phyloP scores from a whole-genome alignment of 2,113 vertebrate species.

The Macrotis lagotis region DNA sequence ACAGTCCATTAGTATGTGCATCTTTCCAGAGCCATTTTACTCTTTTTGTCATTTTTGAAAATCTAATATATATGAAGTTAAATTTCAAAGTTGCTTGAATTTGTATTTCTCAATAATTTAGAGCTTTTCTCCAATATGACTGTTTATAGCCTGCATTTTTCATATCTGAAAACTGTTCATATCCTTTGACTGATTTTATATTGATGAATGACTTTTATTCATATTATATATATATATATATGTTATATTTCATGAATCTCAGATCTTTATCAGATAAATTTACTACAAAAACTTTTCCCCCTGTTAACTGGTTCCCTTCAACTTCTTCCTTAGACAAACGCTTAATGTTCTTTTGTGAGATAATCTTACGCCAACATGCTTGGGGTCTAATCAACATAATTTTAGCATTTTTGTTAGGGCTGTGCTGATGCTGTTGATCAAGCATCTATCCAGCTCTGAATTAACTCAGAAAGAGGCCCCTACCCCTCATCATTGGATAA shows the following conservation, averaged over 20 bases:
- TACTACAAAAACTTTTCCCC: neutral
- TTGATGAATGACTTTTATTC: neutral
- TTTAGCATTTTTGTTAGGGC: neutral
- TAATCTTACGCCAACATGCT: neutral
- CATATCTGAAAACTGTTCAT: no score
- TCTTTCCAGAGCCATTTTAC: no score
- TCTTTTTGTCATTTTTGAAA: no score
- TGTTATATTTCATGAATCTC: neutral
- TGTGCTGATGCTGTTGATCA: neutral
- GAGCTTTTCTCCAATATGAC: no score
- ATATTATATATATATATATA: neutral
- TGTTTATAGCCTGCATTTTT: no score
- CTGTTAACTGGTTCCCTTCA: neutral
- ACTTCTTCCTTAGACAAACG: neutral
- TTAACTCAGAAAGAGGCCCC: neutral
- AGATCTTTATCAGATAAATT: neutral
- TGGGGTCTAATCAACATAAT: neutral
- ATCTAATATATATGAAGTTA: no score
- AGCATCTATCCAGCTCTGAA: neutral
- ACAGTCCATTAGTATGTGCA: no score
- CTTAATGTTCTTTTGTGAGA: neutral
- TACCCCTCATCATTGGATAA: neutral
- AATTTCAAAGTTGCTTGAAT: no score
- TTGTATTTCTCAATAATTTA: no score
- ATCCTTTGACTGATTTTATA: neutral